These are phyloP conservation scores for Ditula angustiorana DNA, from an alignment of 2,888 invertebrate genomes.

Conservation along the genomic window DNA sequence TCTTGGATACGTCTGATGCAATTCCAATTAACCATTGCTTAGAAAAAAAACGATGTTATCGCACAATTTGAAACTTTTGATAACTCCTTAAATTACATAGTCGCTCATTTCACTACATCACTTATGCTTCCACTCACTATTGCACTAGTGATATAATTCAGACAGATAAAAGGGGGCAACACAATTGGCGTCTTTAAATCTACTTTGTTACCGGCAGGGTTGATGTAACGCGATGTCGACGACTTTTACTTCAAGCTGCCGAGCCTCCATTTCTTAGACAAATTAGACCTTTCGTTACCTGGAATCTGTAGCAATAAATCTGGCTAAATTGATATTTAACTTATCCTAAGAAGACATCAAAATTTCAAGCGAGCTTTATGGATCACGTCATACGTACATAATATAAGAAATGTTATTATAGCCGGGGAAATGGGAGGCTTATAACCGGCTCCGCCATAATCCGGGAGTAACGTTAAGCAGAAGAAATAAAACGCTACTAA, in stretches of 20 bases:
- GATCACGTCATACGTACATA: conserved; percentile 11
- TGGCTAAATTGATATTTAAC: conserved; percentile 27
- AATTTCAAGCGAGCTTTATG: conserved; percentile 16
- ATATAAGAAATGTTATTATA: conserved; percentile 29
- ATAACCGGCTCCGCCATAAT: conserved; percentile 20
- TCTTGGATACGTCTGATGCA: too few species aligned
- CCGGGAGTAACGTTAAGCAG: conserved; percentile 10
- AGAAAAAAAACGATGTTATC: too few species aligned
- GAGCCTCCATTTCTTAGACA: neutral
- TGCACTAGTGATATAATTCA: too few species aligned
- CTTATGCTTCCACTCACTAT: too few species aligned
- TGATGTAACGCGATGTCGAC: too few species aligned
- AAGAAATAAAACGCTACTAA: conserved; percentile 31
- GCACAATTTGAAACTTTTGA: too few species aligned
- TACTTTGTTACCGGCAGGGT: neutral
- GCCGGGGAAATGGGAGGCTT: conserved; percentile 25
- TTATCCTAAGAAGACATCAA: conserved; percentile 18
- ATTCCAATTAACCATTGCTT: too few species aligned
- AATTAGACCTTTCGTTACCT: neutral
- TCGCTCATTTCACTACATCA: too few species aligned
- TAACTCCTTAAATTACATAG: too few species aligned
- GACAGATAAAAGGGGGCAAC: too few species aligned
- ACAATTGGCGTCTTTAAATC: too few species aligned
- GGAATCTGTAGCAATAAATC: conserved; percentile 7
- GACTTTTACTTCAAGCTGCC: neutral